phyloP scores from a whole-genome alignment of 2,113 vertebrate species.

The Lepus europaeus region DNA sequence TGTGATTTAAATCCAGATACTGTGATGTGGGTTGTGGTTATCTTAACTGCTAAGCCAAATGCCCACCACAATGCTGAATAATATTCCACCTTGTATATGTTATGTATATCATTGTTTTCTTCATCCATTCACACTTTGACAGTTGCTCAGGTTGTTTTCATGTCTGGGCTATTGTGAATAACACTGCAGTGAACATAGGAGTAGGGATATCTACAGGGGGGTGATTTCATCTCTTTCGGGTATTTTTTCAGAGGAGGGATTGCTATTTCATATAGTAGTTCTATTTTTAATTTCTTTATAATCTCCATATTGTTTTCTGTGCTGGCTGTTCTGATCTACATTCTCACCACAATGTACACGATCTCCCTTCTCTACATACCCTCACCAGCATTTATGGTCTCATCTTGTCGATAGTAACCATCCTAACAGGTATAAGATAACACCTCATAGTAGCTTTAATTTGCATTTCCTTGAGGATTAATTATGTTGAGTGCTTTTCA shows the following conservation, averaged over 20 bases:
- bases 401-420: not conserved
- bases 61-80: not conserved
- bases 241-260: not conserved
- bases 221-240: not conserved
- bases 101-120: not conserved
- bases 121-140: not conserved
- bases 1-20: too few species aligned
- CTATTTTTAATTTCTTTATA: not conserved
- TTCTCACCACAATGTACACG: not conserved
- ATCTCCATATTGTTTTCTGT: not conserved
- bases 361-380: not conserved
- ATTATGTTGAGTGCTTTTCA: not conserved
- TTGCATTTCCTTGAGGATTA: not conserved
- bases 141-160: not conserved
- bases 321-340: not conserved
- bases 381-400: not conserved
- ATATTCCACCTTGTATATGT: not conserved
- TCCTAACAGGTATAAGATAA: not conserved
- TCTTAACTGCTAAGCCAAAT: too few species aligned
- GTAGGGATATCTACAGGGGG: not conserved
- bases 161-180: not conserved
- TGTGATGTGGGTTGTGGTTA: too few species aligned
- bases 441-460: not conserved
- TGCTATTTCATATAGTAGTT: not conserved
- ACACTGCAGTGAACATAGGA: not conserved